phyloP scores from a whole-genome alignment of 2,113 vertebrate genomes.

The Bucco capensis region DNA sequence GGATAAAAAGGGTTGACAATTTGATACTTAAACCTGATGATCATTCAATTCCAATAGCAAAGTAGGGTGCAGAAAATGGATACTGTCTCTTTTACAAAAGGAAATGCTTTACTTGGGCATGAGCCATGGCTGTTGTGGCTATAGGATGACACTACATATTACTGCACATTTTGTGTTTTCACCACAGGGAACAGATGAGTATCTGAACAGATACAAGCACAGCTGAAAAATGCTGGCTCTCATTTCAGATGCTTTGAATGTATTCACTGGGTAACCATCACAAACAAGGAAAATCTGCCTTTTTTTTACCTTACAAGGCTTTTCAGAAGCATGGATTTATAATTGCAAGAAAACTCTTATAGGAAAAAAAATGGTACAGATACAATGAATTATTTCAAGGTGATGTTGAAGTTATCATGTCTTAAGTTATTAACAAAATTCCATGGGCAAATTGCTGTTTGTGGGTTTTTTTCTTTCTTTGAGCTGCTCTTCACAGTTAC shows the following conservation, averaged over 20 bases:
- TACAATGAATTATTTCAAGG: neutral
- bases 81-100: neutral
- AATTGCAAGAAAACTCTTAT: neutral
- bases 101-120: neutral
- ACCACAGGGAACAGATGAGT: constrained; percentile 44
- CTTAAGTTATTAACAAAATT: neutral
- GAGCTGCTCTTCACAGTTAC: neutral
- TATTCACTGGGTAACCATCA: neutral
- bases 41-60: neutral
- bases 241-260: neutral
- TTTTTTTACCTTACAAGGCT: constrained; percentile 25
- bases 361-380: neutral
- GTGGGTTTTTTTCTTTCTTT: neutral
- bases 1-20: neutral
- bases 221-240: constrained; percentile 32
- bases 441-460: neutral
- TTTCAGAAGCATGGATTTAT: neutral
- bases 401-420: neutral
- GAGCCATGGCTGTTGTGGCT: constrained; percentile 32
- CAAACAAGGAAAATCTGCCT: neutral
- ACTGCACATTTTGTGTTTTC: constrained; percentile 57
- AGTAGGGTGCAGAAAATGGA: neutral
- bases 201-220: constrained; percentile 39
- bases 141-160: constrained; percentile 39
- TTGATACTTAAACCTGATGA: neutral